Conservation (phyloP, 2,113 vertebrate species). For the Dissostichus mawsoni region DNA sequence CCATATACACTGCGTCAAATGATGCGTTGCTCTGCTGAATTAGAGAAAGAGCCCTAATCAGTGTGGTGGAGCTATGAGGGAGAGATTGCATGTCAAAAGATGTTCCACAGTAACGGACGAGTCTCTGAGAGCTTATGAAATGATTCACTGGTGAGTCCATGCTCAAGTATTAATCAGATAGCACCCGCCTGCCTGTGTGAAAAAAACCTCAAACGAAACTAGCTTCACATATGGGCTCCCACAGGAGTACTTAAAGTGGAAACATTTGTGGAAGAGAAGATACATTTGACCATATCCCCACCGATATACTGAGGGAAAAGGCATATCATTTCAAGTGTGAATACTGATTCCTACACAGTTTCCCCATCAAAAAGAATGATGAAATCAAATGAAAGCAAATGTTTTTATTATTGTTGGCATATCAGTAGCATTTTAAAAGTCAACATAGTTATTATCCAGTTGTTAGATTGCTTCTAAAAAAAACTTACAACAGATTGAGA, state of each 20-base stretch:
- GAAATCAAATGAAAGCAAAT: slow-evolving; percentile 66
- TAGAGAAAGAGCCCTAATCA: slow-evolving; percentile 46
- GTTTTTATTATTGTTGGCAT: slow-evolving; percentile 51
- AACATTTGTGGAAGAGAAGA: slow-evolving; percentile 68
- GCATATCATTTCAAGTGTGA: slow-evolving; percentile 41
- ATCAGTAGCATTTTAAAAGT: slow-evolving; percentile 18
- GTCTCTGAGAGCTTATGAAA: slow-evolving; percentile 66
- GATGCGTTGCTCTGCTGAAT: slow-evolving; percentile 58
- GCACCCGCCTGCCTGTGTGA: slow-evolving; percentile 57
- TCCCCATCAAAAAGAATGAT: slow-evolving; percentile 60
- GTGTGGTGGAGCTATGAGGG: slow-evolving; percentile 47
- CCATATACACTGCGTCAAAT: slow-evolving; percentile 53
- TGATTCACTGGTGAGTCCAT: slow-evolving; percentile 73
- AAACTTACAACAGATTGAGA: slow-evolving; percentile 16
- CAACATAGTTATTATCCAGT: slow-evolving; percentile 40
- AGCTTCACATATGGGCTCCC: slow-evolving; percentile 62
- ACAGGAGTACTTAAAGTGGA: slow-evolving; percentile 56
- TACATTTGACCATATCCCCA: slow-evolving; percentile 57
- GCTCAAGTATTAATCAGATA: slow-evolving; percentile 74
- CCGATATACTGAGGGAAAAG: slow-evolving; percentile 33
- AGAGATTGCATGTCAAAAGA: slow-evolving; percentile 77
- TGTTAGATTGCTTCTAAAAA: slow-evolving; percentile 24
- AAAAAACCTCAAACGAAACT: slow-evolving; percentile 61
- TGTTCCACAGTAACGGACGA: slow-evolving; percentile 69
- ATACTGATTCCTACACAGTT: slow-evolving; percentile 49